Evolutionary conservation across 37 sponge, comb jelly and placozoan genomes (phyloP), one percentile per base, ranked within the genome.

Genomic region (Haliclona indistincta): DNA sequence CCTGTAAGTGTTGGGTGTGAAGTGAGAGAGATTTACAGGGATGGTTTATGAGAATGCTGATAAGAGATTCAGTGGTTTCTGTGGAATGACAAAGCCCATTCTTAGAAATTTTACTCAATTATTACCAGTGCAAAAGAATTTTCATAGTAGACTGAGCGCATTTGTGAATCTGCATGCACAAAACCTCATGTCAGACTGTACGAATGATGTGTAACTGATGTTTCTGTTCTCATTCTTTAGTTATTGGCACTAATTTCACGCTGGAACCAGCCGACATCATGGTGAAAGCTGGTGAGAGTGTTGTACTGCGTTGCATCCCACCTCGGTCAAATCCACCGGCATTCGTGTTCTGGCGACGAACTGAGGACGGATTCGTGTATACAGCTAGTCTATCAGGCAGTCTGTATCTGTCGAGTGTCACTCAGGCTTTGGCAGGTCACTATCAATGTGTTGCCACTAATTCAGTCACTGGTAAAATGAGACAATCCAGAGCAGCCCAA

Each of bases 391-490:
- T 75, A 22, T 19, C 63, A 49, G 76, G 84, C 2, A 55, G 70
- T 39, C 47, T 83, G 37, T 68, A 68, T 36, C 38, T 83, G 39
- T 43, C 23, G 25, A 51, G 32, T 35, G 77, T 58, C 37, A 32
- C 67, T n/a, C 25, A 52, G 54, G 40, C 35, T 0, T 65, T 64
- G 42, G 67, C 1, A 0, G 78, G 78, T 0, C 39, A 35, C 32
- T 77, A 77, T 35, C 67, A 77, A 36, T 77, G 78, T 26, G n/a
- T 13, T 10, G 68, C 75, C 15, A 4, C 2, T 4, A 74, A 82
- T 30, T 3, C 1, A 2, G 74, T 82, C 29, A 54, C 68, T 26
- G 61, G 60, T 6, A 47, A 23, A 11, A 1, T 2, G 43, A 43
- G 66, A 44, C 39, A 38, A 10, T 73, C 75, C 1, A 38, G 20